Evolutionary conservation across 2,113 vertebrate species (phyloP), one percentile per base, ranked within the genome.

Genomic region (Eira barbara): DNA sequence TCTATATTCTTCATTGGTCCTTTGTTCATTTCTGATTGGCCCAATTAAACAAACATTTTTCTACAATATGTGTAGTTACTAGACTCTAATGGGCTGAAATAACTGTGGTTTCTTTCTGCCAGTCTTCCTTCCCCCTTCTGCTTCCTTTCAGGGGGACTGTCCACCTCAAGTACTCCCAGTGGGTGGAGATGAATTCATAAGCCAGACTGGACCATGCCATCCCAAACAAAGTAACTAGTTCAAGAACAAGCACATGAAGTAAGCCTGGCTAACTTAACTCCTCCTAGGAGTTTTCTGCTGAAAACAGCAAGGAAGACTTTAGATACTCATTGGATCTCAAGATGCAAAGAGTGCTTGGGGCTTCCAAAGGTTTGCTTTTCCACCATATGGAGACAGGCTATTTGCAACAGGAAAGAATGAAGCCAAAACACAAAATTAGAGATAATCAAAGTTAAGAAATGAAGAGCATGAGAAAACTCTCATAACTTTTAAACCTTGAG

Each of bases 361-460:
- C 14, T 69, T 39, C n/a, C n/a, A 10, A 67, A 89, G 15, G 21
- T 52, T 92, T 1, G 29, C 45, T 45, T 85, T 89, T 36, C 76
- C 20, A 69, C 11, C 29, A 14, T 13, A 67, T 5, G 36, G n/a
- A 94, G 78, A 59, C 25, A 78, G 31, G 27, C 10, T 78, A 34
- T 89, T 67, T 83, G n/a, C 34, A 80, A 45, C 7, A 94, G 57
- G 49, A 85, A 93, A 81, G 80, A 85, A 97, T 11, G 67, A 89
- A 78, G 39, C 18, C 55, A 89, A 89, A 89, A 86, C 21, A 91
- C 49, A 71, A 84, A 88, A 55, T 42, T 2, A 93, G 49, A 97
- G n/a, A 96, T 18, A 76, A 80, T 2, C 4, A 42, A 86, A 91
- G 78, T 45, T 65, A 57, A 95, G 55, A 92, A 78, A 85, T 10